These are phyloP conservation scores for Caenorhabditis elegans DNA, from an alignment of 1,140 invertebrate genomes.

Conservation along the genomic window WBcel235 BX284604.4:10439501-10440000, in stretches of 20 bases:
- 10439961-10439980: conserved; percentile 5
- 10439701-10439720: too few relatives aligned
- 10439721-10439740: conserved; percentile 39
- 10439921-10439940: background rate
- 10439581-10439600: too few relatives aligned
- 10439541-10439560: too few relatives aligned
- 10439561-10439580: too few relatives aligned
- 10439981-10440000: conserved; percentile 30
- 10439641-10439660: too few relatives aligned
- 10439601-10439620: too few relatives aligned
- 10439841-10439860: background rate
- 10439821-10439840: conserved; percentile 2
- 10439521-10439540: too few relatives aligned
- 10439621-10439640: too few relatives aligned
- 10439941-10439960: conserved; percentile 23
- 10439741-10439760: conserved; percentile 27
- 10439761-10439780: conserved; percentile 1
- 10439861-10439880: background rate
- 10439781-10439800: conserved; percentile 19
- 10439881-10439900: conserved; percentile 33
- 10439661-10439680: too few relatives aligned
- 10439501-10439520: too few relatives aligned
- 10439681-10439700: too few relatives aligned
- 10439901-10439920: background rate
- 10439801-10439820: conserved; percentile 9